phyloP scores from a whole-genome alignment of 2,113 vertebrate genomes.

The Rhegmatorhina hoffmannsi region DNA sequence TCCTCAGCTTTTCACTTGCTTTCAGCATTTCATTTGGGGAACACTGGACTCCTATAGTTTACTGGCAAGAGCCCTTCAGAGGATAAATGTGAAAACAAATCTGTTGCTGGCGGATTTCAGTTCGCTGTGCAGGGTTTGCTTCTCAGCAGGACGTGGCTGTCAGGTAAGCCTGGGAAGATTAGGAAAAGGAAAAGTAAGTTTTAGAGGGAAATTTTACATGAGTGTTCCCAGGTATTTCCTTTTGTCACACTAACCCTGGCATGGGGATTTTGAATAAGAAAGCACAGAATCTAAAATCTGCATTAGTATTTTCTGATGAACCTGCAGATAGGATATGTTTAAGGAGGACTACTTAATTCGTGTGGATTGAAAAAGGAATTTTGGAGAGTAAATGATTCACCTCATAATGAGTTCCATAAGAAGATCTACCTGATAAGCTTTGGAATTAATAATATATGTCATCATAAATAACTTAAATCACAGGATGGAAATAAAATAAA shows the following conservation, averaged over 20 bases:
- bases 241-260: neutral
- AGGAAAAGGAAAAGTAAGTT: neutral
- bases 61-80: neutral
- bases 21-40: neutral
- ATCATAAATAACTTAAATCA: constrained; percentile 28
- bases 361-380: neutral
- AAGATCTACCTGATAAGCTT: neutral
- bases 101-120: neutral
- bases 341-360: neutral
- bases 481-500: neutral
- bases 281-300: neutral
- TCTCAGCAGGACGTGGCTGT: neutral
- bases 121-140: neutral
- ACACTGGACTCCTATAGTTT: neutral
- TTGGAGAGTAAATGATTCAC: neutral
- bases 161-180: neutral
- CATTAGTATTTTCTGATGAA: neutral
- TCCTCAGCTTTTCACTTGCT: neutral
- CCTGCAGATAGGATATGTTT: neutral
- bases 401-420: neutral
- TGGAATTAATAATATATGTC: neutral
- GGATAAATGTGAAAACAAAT: neutral
- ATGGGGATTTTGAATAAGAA: neutral
- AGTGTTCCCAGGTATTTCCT: neutral
- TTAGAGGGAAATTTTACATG: neutral